Evolutionary conservation across 2,113 vertebrate species (phyloP), one percentile per base, ranked within the genome.

Genomic region (Apaloderma vittatum): DNA sequence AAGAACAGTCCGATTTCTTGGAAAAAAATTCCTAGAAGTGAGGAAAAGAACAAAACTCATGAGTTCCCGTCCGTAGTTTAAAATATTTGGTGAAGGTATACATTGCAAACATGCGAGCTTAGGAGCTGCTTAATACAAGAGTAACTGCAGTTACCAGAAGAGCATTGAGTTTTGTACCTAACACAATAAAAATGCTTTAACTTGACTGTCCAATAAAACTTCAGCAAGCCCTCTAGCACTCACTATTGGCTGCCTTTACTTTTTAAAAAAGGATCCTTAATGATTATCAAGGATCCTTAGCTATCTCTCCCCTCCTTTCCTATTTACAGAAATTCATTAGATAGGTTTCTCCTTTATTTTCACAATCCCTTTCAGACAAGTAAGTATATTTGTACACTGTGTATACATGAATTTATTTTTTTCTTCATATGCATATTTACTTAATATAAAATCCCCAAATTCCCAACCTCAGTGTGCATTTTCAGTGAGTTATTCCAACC

Each of bases 1-100:
- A 97, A 54, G 99, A 99, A 86, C 99, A 99, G 95, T 99, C 99
- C 0, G 99, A 98, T 84, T 99, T 99, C 98, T 99, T 99, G 26
- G 99, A 99, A 98, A 99, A 99, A 96, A 99, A 99, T 91, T 99
- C 99, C 99, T 99, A 71, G 70, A 97, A 71, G 88, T 51, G 12
- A 77, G 45, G 51, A 81, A 72, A 63, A 91, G n/a, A 94, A 59
- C 23, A 88, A 75, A 46, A 67, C 9, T n/a, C 21, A 3, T 68
- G 10, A 94, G 27, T 12, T 68, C 16, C 19, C 24, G 15, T 51
- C 75, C 45, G 46, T 2, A 75, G 26, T 61, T 73, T 62, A 71
- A 92, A 94, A 36, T 27, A 57, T 7, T 34, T 63, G 51, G 37
- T 24, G 36, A 68, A 65, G 20, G 6, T 5, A 36, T 10, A 8